phyloP scores from a whole-genome alignment of 2,888 invertebrate genomes.

The Chironomus tentans region DNA sequence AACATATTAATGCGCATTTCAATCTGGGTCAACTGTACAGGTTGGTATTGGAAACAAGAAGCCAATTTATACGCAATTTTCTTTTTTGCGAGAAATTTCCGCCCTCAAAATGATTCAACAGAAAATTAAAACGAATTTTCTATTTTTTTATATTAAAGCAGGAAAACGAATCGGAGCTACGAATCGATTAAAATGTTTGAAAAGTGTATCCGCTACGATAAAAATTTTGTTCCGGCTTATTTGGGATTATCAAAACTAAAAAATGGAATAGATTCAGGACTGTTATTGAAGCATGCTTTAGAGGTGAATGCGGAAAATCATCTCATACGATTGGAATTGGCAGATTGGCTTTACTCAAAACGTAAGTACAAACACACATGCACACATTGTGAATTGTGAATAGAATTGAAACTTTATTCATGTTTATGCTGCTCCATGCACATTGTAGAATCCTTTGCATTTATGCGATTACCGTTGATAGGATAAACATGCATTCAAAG shows the following conservation, averaged over 20 bases:
- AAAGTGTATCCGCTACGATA: conserved; percentile 57
- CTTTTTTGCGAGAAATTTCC: background rate
- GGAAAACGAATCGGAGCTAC: conserved; percentile 55
- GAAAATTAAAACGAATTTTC: background rate
- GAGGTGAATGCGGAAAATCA: conserved; percentile 48
- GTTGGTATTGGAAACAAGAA: conserved; percentile 42
- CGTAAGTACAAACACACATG: conserved; percentile 20
- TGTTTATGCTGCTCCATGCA: too few species aligned
- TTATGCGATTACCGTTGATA: too few species aligned
- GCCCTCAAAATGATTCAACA: background rate
- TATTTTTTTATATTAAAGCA: conserved; percentile 32
- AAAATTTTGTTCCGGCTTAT: conserved; percentile 60
- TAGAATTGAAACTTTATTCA: too few species aligned
- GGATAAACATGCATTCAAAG: too few species aligned
- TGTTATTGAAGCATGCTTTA: conserved; percentile 53
- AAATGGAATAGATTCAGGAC: conserved; percentile 48
- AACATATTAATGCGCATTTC: conserved; percentile 75
- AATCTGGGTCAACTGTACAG: conserved; percentile 75
- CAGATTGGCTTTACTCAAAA: conserved; percentile 29
- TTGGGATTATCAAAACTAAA: conserved; percentile 54
- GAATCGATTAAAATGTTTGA: conserved; percentile 60
- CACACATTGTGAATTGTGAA: too few species aligned
- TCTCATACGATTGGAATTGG: conserved; percentile 27
- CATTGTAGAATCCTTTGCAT: too few species aligned
- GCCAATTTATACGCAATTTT: too few species aligned